Conservation (phyloP, 2,113 vertebrate genomes). For the Amia ocellicauda region DNA sequence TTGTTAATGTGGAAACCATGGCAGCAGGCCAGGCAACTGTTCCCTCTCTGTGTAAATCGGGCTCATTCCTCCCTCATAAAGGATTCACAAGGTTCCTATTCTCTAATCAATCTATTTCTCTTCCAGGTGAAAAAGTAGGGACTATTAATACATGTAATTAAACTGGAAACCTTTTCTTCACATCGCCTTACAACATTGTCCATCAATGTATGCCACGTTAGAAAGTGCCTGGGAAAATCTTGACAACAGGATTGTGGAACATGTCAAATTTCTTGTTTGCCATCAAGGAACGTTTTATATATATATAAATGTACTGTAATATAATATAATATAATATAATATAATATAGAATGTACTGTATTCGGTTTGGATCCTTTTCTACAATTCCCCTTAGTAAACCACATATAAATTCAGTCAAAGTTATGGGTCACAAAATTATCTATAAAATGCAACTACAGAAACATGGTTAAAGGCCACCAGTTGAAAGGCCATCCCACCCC, state of each 20-base stretch:
- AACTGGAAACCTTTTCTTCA: background rate
- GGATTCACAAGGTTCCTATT: conserved; percentile 2
- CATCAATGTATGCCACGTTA: background rate
- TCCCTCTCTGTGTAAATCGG: background rate
- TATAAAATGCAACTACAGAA: conserved; percentile 7
- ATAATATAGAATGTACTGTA: too few relatives aligned
- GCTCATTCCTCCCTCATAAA: background rate
- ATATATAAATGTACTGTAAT: too few relatives aligned
- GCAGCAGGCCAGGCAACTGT: background rate
- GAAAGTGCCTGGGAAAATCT: background rate
- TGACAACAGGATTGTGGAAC: too few relatives aligned
- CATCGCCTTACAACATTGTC: background rate
- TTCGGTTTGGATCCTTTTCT: too few relatives aligned
- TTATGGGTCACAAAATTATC: conserved; percentile 21
- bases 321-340: too few relatives aligned
- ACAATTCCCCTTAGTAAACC: too few relatives aligned
- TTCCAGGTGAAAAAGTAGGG: conserved; percentile 1
- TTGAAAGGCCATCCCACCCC: background rate
- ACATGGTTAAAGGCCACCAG: background rate
- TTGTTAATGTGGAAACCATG: conserved; percentile 13
- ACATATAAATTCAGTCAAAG: conserved; percentile 4
- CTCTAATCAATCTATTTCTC: background rate
- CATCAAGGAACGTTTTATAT: too few relatives aligned
- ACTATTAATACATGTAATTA: conserved; percentile 6
- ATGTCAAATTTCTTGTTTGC: too few relatives aligned